Conservation (phyloP, 2,113 vertebrate genomes). For the Rallus limicola region DNA sequence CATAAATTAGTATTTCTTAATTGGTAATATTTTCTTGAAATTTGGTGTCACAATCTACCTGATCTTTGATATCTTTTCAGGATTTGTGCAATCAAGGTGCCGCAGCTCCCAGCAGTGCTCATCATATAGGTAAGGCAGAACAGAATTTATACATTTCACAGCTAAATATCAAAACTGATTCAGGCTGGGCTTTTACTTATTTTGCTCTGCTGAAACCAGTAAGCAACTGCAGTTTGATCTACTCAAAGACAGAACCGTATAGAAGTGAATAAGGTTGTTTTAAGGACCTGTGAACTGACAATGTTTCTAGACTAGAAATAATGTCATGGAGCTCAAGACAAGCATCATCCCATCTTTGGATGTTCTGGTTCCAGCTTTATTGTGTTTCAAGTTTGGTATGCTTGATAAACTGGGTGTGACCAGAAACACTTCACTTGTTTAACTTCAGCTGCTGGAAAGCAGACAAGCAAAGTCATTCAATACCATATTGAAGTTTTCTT, state of each 20-base stretch:
- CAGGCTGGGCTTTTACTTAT: not conserved
- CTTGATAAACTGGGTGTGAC: constrained; percentile 1
- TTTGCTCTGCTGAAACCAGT: not conserved
- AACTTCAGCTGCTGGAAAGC: not conserved
- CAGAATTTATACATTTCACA: not conserved
- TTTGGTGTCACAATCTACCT: not conserved
- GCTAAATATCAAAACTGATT: not conserved
- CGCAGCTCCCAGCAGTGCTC: not conserved
- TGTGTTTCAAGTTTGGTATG: not conserved
- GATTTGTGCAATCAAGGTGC: not conserved
- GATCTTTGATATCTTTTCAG: not conserved
- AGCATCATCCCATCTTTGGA: not conserved
- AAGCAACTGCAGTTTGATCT: not conserved
- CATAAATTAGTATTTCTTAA: not conserved
- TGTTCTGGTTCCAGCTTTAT: not conserved
- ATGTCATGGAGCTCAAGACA: not conserved
- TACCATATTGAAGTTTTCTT: not conserved
- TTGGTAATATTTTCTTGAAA: not conserved
- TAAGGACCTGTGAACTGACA: not conserved
- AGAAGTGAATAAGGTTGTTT: not conserved
- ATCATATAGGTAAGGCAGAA: not conserved
- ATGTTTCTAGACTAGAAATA: not conserved
- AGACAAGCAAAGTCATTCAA: not conserved
- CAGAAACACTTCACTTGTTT: not conserved
- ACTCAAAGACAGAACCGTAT: not conserved